A percentile compares a stretch with the other conserved stretches of the same genome.
phyloP scores from a whole-genome alignment of 1,140 invertebrate species.

The Drosophila gunungcola region DNA sequence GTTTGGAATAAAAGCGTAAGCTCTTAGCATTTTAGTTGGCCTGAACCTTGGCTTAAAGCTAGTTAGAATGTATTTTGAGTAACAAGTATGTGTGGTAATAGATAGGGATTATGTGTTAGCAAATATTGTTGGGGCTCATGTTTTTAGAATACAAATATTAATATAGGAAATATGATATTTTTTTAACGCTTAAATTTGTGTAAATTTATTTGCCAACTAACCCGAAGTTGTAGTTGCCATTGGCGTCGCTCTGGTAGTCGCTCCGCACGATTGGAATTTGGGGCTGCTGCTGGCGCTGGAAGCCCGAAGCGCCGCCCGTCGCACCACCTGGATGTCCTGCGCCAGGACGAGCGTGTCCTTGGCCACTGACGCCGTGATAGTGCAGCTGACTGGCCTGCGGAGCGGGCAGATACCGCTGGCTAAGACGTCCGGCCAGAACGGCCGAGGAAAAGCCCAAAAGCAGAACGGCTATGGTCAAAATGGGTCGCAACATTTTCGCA shows the following conservation, averaged over 20 bases:
- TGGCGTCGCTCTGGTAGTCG: conserved; percentile 85
- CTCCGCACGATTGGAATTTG: conserved; percentile 86
- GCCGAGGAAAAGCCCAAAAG: conserved; percentile 21
- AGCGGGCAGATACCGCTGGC: conserved; percentile 70
- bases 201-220: conserved; percentile 65
- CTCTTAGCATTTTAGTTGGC: no score
- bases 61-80: no score
- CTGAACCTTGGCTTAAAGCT: no score
- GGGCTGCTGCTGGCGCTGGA: conserved; percentile 46
- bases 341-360: conserved; percentile 42
- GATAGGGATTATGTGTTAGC: no score
- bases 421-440: conserved; percentile 36
- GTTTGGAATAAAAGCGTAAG: no score
- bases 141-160: background rate
- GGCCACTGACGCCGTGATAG: conserved; percentile 69
- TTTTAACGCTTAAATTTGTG: no score
- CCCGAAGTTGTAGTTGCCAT: conserved; percentile 87
- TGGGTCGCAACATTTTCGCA: conserved; percentile 42
- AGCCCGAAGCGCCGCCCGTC: conserved; percentile 4
- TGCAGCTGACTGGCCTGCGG: conserved; percentile 66
- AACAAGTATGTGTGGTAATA: no score
- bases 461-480: conserved; percentile 32
- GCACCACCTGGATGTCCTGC: background rate
- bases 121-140: no score
- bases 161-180: background rate